phyloP scores from a whole-genome alignment of 1,140 invertebrate genomes.

The Leptonema lineaticorne region DNA sequence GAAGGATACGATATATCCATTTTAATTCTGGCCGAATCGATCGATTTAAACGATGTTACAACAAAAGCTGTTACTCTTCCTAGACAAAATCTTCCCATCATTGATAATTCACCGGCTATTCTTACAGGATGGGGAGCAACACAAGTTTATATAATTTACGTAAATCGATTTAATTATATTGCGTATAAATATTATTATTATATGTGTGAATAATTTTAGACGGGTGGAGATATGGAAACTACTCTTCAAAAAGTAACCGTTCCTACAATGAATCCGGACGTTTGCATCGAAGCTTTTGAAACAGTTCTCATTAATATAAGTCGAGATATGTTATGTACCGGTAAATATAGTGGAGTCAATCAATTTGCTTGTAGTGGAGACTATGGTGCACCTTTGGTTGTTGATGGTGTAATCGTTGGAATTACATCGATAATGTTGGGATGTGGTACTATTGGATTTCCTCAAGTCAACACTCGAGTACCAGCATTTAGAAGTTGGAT shows the following conservation, averaged over 20 bases:
- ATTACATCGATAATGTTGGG: too few species aligned
- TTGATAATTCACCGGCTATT: background rate
- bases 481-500: slow-evolving; percentile 34
- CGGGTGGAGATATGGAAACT: too few species aligned
- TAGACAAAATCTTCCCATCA: background rate
- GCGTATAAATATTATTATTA: background rate
- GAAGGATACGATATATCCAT: slow-evolving; percentile 29
- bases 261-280: too few species aligned
- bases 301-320: too few species aligned
- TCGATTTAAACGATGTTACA: background rate
- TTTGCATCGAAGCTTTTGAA: too few species aligned
- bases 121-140: slow-evolving; percentile 22
- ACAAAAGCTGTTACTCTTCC: background rate
- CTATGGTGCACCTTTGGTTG: slow-evolving; percentile 62
- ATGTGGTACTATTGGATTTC: slow-evolving; percentile 51
- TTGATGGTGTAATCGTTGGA: slow-evolving; percentile 56
- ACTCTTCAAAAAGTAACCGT: too few species aligned
- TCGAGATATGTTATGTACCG: too few species aligned
- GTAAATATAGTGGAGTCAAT: too few species aligned
- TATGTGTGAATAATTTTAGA: background rate
- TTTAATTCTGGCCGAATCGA: background rate
- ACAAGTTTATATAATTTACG: background rate
- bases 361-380: slow-evolving; percentile 56
- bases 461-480: slow-evolving; percentile 59
- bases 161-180: too few species aligned